Evolutionary conservation across 2,797 vertebrate species (phyloP).

Genomic region (Sebastes matsubarae): DNA sequence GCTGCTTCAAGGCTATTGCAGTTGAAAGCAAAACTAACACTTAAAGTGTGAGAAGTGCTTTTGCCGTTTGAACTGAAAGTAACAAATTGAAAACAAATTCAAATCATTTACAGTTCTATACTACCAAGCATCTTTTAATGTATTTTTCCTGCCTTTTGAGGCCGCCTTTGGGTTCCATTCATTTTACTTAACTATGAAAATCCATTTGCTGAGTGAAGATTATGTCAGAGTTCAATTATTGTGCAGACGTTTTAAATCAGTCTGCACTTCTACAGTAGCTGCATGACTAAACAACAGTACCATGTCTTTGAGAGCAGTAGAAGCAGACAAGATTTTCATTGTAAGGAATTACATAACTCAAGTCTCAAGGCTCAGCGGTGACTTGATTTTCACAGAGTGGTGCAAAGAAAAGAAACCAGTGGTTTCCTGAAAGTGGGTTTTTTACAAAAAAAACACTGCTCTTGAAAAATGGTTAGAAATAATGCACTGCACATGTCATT

Average conservation of each 20-base stretch:
- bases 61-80: background rate
- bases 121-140: background rate
- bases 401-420: slow-evolving; percentile 25
- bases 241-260: slow-evolving; percentile 13
- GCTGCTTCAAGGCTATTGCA: background rate
- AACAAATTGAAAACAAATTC: background rate
- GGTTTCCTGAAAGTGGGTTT: slow-evolving; percentile 23
- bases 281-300: background rate
- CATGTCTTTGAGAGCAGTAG: background rate
- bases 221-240: background rate
- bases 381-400: background rate
- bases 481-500: background rate
- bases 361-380: background rate
- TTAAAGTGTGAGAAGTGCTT: background rate
- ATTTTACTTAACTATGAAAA: background rate
- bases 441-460: slow-evolving; percentile 25
- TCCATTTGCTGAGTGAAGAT: slow-evolving; percentile 3
- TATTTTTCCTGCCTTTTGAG: background rate
- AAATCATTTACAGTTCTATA: background rate
- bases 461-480: background rate
- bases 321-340: slow-evolving; percentile 9
- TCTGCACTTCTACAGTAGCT: background rate
- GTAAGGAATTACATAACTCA: slow-evolving; percentile 13
- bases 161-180: background rate
- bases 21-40: slow-evolving; percentile 41